Conservation (phyloP, 1,140 invertebrate species). For the Sitophilus oryzae region DNA sequence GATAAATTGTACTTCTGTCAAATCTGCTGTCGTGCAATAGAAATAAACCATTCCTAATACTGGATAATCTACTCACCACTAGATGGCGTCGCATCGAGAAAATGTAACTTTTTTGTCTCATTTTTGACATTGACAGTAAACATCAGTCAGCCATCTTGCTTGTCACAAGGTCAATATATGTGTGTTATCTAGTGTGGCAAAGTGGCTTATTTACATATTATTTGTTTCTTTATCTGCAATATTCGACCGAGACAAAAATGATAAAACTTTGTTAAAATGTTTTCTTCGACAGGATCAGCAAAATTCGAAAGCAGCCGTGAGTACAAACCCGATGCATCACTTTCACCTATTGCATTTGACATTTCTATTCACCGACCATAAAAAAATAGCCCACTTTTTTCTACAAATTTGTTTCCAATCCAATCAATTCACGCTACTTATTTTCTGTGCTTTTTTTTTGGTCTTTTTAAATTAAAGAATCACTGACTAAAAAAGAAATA, state of each 20-base stretch:
- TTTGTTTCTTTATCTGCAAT: background rate
- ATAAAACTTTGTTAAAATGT: background rate
- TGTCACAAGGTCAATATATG: conserved; percentile 6
- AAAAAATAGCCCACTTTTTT: background rate
- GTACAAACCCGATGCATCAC: background rate
- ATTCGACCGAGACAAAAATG: conserved; percentile 1
- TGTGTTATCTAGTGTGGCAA: conserved; percentile 6
- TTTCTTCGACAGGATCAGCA: background rate
- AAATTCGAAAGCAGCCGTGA: background rate
- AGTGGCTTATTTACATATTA: conserved; percentile 8
- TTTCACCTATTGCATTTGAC: conserved; percentile 10
- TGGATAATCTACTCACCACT: too few relatives aligned
- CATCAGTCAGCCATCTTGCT: conserved; percentile 5
- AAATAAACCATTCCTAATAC: too few relatives aligned
- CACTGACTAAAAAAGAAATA: too few relatives aligned
- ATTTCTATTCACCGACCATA: background rate
- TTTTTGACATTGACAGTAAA: background rate
- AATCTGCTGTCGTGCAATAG: too few relatives aligned
- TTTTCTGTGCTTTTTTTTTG: background rate
- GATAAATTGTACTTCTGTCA: too few relatives aligned
- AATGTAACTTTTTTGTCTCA: too few relatives aligned
- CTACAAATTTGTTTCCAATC: background rate
- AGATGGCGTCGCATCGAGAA: too few relatives aligned
- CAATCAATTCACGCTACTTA: too few relatives aligned
- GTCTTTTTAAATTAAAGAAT: too few relatives aligned